Percentiles rank a stretch among this genome's conserved stretches.
Evolutionary conservation across 2,888 invertebrate species (phyloP).

Genomic region (Proisotoma minuta): DNA sequence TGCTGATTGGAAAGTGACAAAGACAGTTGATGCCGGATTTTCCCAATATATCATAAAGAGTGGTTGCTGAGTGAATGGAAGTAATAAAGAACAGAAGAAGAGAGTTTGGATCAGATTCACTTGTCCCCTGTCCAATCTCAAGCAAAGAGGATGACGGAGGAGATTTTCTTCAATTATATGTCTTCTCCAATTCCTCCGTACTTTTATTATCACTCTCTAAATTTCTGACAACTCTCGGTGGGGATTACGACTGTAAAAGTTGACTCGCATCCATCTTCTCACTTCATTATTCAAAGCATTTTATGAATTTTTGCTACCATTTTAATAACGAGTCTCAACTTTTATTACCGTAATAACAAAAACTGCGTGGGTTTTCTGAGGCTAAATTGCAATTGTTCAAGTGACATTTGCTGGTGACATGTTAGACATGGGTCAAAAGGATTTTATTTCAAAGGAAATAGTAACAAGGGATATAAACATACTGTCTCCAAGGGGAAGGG

Average conservation of each 20-base stretch:
- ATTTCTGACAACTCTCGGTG: not conserved
- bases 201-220: not conserved
- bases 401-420: not conserved
- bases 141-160: not conserved
- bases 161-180: not conserved
- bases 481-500: too few species aligned
- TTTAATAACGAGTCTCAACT: too few species aligned
- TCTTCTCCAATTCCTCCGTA: not conserved
- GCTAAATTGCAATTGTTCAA: not conserved
- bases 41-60: not conserved
- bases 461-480: not conserved
- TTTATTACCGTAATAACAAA: too few species aligned
- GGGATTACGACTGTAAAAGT: too few species aligned
- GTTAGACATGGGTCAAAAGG: too few species aligned
- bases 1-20: not conserved
- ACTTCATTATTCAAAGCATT: too few species aligned
- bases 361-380: too few species aligned
- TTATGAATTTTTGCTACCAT: too few species aligned
- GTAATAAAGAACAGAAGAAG: conserved; percentile 11
- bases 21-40: not conserved
- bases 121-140: conserved; percentile 9
- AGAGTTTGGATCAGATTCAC: conserved; percentile 13
- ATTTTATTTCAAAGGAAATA: not conserved
- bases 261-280: too few species aligned
- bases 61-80: not conserved